These are phyloP conservation scores for Drosophila tanythrix DNA, from an alignment of 2,888 invertebrate genomes.

Conservation along the genomic window DNA sequence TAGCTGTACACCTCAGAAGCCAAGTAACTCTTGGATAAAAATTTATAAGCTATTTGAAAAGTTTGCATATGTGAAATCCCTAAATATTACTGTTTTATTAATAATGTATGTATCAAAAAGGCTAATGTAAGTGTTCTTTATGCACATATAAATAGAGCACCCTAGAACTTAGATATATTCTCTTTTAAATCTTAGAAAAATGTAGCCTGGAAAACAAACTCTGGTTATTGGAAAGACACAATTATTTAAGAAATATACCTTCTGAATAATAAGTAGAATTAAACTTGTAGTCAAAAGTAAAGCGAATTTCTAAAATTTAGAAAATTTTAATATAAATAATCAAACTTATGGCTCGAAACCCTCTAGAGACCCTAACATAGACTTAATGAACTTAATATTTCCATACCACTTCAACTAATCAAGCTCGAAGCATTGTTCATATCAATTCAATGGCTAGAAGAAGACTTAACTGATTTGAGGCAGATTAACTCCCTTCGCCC, in stretches of 20 bases:
- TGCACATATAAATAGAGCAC: not conserved
- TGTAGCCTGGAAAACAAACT: no score
- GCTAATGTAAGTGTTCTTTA: not conserved
- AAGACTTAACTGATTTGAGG: not conserved
- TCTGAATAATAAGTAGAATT: not conserved
- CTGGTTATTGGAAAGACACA: no score
- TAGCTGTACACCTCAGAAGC: not conserved
- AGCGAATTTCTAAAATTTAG: not conserved
- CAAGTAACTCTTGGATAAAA: not conserved
- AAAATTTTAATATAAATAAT: not conserved
- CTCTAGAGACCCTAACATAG: not conserved
- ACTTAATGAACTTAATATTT: not conserved
- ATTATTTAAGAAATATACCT: not conserved
- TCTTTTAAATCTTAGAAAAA: not conserved
- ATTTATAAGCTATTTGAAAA: not conserved
- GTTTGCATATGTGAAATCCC: not conserved
- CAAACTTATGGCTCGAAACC: not conserved
- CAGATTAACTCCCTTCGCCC: not conserved
- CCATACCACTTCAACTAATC: not conserved
- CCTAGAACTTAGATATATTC: not conserved
- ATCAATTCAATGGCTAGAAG: not conserved
- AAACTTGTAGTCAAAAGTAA: not conserved
- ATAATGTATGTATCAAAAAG: not conserved
- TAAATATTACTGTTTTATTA: not conserved
- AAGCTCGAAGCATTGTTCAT: not conserved